Evolutionary conservation across 1,140 invertebrate genomes (phyloP).

Genomic region (Neuroterus valhalla): DNA sequence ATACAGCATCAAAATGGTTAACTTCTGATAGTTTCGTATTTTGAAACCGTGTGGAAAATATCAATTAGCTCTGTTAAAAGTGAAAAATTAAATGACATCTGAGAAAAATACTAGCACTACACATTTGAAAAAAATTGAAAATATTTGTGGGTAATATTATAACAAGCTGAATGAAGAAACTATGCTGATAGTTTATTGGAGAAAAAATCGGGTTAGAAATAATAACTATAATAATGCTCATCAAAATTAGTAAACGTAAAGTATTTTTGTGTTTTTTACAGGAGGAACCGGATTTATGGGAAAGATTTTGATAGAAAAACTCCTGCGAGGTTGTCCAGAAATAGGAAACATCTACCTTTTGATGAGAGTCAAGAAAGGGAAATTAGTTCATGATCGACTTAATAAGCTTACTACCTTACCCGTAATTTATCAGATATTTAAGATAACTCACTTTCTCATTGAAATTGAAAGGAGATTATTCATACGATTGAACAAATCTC

Average conservation of each 20-base stretch:
- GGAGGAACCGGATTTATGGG: slow-evolving; percentile 16
- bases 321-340: slow-evolving; percentile 76
- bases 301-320: slow-evolving; percentile 16
- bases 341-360: slow-evolving; percentile 78
- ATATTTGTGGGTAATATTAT: too few relatives aligned
- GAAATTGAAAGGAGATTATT: background rate
- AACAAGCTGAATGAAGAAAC: too few relatives aligned
- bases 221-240: background rate
- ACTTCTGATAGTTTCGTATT: too few relatives aligned
- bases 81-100: too few relatives aligned
- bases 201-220: too few relatives aligned
- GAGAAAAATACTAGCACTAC: too few relatives aligned
- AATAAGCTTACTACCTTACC: slow-evolving; percentile 58
- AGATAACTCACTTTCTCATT: background rate
- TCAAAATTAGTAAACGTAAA: background rate
- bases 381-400: slow-evolving; percentile 63
- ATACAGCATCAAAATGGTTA: too few relatives aligned
- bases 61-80: too few relatives aligned
- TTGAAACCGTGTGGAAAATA: too few relatives aligned
- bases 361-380: slow-evolving; percentile 75
- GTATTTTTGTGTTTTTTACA: background rate
- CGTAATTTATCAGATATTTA: background rate
- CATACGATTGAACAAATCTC: background rate
- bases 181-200: too few relatives aligned
- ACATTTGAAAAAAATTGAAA: too few relatives aligned